phyloP scores from a whole-genome alignment of 2,888 invertebrate species.

The Xestia xanthographa region DNA sequence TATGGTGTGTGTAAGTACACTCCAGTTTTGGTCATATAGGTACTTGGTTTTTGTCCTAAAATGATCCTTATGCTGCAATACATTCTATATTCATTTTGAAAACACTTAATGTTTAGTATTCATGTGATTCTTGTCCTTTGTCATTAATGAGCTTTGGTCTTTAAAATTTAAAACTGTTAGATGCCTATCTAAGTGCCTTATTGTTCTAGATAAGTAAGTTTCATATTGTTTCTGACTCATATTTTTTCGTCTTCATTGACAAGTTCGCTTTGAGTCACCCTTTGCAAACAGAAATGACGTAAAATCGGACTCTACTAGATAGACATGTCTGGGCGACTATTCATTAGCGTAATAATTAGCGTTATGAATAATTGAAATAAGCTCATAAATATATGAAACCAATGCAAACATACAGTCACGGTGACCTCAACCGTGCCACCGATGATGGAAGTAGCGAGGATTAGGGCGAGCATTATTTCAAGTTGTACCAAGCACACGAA shows the following conservation, averaged over 20 bases:
- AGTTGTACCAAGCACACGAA: background rate
- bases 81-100: background rate
- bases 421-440: background rate
- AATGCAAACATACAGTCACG: background rate
- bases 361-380: constrained; percentile 2
- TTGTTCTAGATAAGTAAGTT: background rate
- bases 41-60: background rate
- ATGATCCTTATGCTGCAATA: background rate
- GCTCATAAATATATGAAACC: background rate
- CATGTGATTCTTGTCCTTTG: background rate
- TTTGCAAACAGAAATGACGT: constrained; percentile 17
- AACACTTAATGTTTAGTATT: background rate
- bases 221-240: constrained; percentile 33
- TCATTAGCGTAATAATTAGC: background rate
- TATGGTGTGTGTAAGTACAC: constrained; percentile 23
- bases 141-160: background rate
- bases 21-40: background rate
- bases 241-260: constrained; percentile 21
- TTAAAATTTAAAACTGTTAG: background rate
- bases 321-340: constrained; percentile 13
- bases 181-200: too few species aligned
- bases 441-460: background rate
- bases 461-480: background rate
- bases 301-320: background rate
- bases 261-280: constrained; percentile 44